Conservation (phyloP, 2,797 vertebrate species). For the Semotilus atromaculatus region DNA sequence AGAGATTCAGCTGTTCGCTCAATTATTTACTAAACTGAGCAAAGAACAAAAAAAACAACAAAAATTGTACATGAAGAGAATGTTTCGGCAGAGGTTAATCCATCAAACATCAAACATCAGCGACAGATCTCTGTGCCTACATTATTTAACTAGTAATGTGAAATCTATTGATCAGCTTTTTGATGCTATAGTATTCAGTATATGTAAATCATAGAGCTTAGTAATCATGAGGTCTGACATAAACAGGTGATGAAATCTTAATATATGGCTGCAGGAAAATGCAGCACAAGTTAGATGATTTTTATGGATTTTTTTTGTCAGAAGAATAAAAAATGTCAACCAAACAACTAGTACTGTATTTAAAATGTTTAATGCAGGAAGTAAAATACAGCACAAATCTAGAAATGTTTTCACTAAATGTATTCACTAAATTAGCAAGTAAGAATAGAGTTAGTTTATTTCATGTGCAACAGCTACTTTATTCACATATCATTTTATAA, state of each 20-base stretch:
- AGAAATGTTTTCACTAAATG: too few species aligned
- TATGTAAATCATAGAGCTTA: conserved; percentile 59
- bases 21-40: not conserved
- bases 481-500: not conserved
- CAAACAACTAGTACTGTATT: not conserved
- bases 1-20: not conserved
- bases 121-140: not conserved
- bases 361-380: too few species aligned
- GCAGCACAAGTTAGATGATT: too few species aligned
- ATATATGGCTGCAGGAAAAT: conserved; percentile 68
- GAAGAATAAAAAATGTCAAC: too few species aligned
- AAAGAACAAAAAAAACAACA: not conserved
- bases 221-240: conserved; percentile 67
- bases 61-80: not conserved
- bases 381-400: not conserved
- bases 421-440: not conserved
- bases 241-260: conserved; percentile 72
- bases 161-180: not conserved
- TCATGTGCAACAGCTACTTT: not conserved
- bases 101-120: conserved; percentile 1
- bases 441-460: not conserved
- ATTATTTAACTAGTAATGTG: not conserved
- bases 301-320: too few species aligned
- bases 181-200: not conserved
- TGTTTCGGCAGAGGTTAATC: not conserved